These are phyloP conservation scores for Thunnus thynnus DNA, from an alignment of 2,113 vertebrate species.

Conservation along the genomic window DNA sequence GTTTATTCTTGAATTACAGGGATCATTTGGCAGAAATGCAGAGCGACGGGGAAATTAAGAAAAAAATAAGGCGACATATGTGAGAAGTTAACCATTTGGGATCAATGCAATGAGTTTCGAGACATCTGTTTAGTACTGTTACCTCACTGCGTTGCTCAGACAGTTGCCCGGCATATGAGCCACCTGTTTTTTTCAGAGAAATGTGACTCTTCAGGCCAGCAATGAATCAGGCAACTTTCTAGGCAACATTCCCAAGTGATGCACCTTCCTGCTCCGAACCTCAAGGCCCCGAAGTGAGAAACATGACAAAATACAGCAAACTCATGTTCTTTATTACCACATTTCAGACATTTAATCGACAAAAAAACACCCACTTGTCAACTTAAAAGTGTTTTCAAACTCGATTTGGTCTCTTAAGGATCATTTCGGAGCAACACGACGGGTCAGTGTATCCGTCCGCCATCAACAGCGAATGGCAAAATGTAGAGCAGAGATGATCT, in stretches of 20 bases:
- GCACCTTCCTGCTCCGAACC: conserved; percentile 14
- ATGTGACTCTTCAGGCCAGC: conserved; percentile 2
- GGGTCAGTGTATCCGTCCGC: conserved; percentile 30
- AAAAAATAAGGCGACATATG: neutral
- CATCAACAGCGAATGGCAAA: conserved; percentile 10
- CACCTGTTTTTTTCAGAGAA: conserved; percentile 9
- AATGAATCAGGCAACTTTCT: conserved; percentile 25
- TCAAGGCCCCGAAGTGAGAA: conserved; percentile 20
- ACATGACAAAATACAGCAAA: neutral
- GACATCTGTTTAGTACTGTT: neutral
- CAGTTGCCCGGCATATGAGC: neutral
- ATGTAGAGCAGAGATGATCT: neutral
- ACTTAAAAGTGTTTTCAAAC: conserved; percentile 32
- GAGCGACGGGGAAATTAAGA: neutral
- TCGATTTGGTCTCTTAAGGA: conserved; percentile 5
- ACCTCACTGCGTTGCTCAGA: neutral
- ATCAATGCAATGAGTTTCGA: neutral
- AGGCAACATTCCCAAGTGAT: conserved; percentile 18
- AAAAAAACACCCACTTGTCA: neutral
- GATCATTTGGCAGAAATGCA: neutral
- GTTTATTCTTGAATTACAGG: neutral
- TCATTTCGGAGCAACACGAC: conserved; percentile 14
- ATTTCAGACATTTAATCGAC: conserved; percentile 3
- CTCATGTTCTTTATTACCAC: neutral
- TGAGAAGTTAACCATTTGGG: neutral